These are phyloP conservation scores for Ctenosaura bakeri DNA, from an alignment of 2,797 vertebrate genomes.

Conservation along the genomic window DNA sequence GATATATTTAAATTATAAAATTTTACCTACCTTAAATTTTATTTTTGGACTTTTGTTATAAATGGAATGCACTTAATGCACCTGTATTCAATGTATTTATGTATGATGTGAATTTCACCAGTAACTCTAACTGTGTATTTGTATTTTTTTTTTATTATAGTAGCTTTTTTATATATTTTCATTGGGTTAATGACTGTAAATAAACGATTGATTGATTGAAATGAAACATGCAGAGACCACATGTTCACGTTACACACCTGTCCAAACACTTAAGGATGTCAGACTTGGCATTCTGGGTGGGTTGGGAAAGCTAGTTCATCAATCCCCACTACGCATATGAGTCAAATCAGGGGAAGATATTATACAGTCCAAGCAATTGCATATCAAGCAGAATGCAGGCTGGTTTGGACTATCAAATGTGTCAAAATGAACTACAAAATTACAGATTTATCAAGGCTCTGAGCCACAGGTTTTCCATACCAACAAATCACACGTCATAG, in stretches of 20 bases:
- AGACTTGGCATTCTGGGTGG: background rate
- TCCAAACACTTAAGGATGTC: background rate
- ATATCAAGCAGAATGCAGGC: background rate
- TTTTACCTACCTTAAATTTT: too few relatives aligned
- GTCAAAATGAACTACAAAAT: background rate
- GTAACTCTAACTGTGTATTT: too few relatives aligned
- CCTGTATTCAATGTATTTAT: too few relatives aligned
- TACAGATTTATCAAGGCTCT: background rate
- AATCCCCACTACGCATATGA: background rate
- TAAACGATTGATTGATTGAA: too few relatives aligned
- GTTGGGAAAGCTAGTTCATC: background rate
- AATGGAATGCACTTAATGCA: too few relatives aligned
- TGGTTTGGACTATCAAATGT: background rate
- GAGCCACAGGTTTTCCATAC: background rate
- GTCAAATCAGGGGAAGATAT: background rate
- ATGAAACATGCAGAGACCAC: background rate
- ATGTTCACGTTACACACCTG: background rate
- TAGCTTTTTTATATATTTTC: too few relatives aligned
- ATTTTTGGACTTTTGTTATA: too few relatives aligned
- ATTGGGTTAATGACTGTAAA: too few relatives aligned
- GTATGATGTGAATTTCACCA: too few relatives aligned
- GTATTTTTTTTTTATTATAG: too few relatives aligned
- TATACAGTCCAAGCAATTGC: background rate
- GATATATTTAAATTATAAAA: too few relatives aligned
- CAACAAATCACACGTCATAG: background rate